Base-by-base conservation (phyloP, 2,888 invertebrate genomes). In the Taphrorychus bicolor region DNA sequence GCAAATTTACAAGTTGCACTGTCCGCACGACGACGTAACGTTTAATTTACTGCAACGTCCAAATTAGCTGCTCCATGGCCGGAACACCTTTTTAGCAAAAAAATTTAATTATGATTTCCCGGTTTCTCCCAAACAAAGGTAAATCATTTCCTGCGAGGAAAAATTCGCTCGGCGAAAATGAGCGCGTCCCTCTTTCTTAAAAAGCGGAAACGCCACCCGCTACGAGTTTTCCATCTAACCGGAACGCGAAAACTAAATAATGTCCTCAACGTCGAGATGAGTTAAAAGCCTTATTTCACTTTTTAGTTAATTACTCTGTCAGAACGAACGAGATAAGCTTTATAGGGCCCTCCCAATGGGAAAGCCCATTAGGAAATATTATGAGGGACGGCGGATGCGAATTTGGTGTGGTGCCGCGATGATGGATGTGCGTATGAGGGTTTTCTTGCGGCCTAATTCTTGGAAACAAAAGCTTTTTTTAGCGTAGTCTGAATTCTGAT, bases 231-330 rank as follows among this genome's bases (percentile, higher is more conserved):
- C 52, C 53, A 52, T 51, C 22, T 42, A 64, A 24, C 57, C 53
- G 64, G 53, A 65, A 65, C 60, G 59, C 41, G 42, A 54, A 67
- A 67, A 61, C 41, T 62, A 67, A 62, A 67, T 67, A 67, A 62
- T 67, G 67, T 65, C 65, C 49, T 57, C 40, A 19, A 32, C 53
- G 42, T 18, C 42, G 59, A 65, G 41, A 57, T 41, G 66, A 66
- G 61, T 60, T 66, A 69, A 64, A 58, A 60, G 61, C 59, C 58
- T 69, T 69, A 65, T 61, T 65, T 60, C 58, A 69, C 69, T 65
- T 66, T 66, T 70, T 66, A 66, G 70, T 66, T 70, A 70, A 70
- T 70, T 70, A 70, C 70, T 58, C 59, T 66, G 70, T 66, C 66
- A 66, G 59, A 70, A 23, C 54, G 51, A 51, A 51, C 49, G 22